Evolutionary conservation across 2,113 vertebrate genomes (phyloP).

Genomic region (Tachycineta bicolor): DNA sequence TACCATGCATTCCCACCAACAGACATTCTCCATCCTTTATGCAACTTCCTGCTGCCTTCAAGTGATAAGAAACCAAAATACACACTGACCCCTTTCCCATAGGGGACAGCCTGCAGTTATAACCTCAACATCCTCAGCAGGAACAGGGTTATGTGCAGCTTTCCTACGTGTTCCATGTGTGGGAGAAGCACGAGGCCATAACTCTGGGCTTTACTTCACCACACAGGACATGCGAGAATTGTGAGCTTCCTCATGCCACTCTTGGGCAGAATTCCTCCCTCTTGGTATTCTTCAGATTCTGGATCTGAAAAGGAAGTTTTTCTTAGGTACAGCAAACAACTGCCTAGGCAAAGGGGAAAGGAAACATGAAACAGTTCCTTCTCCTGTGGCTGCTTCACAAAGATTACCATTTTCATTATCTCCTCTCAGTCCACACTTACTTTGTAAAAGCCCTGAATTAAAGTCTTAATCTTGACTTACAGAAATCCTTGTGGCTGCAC

Average conservation of each 20-base stretch:
- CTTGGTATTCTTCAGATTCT: not conserved
- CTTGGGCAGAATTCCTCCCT: not conserved
- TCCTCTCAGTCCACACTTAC: conserved; percentile 3
- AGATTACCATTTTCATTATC: conserved; percentile 24
- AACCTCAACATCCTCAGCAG: not conserved
- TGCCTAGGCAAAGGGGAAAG: not conserved
- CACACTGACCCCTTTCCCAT: conserved; percentile 6
- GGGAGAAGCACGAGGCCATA: not conserved
- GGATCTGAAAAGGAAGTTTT: conserved; percentile 4
- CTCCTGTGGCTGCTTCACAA: not conserved
- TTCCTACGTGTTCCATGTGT: accelerated
- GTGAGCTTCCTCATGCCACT: not conserved
- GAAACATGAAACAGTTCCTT: not conserved
- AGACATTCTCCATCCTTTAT: conserved; percentile 8
- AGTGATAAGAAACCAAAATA: conserved; percentile 55
- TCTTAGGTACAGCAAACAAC: not conserved
- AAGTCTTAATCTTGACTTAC: conserved; percentile 42
- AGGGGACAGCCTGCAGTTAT: not conserved
- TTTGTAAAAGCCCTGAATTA: conserved; percentile 17
- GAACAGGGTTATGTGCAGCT: not conserved
- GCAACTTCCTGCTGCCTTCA: conserved; percentile 54
- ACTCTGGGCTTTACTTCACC: not conserved
- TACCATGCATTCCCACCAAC: conserved; percentile 8
- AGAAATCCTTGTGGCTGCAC: conserved; percentile 54
- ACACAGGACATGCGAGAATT: not conserved